Percentiles rank a stretch among this genome's conserved stretches.
Evolutionary conservation across 2,888 invertebrate species (phyloP).

Genomic region (Epinotia demarniana): DNA sequence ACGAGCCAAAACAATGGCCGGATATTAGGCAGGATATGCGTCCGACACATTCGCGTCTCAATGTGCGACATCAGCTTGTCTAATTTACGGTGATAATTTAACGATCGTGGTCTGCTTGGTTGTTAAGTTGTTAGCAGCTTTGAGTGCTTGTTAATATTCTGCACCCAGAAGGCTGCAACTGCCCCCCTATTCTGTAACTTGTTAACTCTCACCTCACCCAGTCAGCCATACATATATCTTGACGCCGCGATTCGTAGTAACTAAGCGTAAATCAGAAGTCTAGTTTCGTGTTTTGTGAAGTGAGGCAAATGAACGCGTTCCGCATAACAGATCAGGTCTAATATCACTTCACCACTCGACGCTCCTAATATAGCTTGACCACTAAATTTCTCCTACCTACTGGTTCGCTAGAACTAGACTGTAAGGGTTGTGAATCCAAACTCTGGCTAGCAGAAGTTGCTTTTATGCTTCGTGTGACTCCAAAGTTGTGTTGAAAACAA

Average conservation of each 20-base stretch:
- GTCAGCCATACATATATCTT: no score
- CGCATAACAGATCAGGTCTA: no score
- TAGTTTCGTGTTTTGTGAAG: no score
- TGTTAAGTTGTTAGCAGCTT: slow-evolving; percentile 1
- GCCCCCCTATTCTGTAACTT: no score
- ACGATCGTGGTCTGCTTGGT: slow-evolving; percentile 17
- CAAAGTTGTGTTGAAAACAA: slow-evolving; percentile 33
- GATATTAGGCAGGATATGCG: slow-evolving; percentile 72
- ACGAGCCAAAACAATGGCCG: slow-evolving; percentile 68
- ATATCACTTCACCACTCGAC: neutral
- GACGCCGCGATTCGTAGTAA: no score
- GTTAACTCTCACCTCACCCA: no score
- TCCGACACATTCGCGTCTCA: slow-evolving; percentile 68
- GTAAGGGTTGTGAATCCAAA: neutral
- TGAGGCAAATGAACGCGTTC: no score
- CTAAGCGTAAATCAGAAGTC: no score
- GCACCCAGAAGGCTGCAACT: neutral
- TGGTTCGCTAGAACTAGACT: no score
- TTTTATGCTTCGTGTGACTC: slow-evolving; percentile 10
- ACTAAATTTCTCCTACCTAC: neutral
- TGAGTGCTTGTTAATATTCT: slow-evolving; percentile 36
- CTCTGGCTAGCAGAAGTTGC: neutral
- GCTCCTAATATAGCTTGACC: neutral
- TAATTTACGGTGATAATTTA: slow-evolving; percentile 59
- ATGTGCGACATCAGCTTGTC: slow-evolving; percentile 65